phyloP scores from a whole-genome alignment of 2,888 invertebrate species.

The Agrotis segetum region DNA sequence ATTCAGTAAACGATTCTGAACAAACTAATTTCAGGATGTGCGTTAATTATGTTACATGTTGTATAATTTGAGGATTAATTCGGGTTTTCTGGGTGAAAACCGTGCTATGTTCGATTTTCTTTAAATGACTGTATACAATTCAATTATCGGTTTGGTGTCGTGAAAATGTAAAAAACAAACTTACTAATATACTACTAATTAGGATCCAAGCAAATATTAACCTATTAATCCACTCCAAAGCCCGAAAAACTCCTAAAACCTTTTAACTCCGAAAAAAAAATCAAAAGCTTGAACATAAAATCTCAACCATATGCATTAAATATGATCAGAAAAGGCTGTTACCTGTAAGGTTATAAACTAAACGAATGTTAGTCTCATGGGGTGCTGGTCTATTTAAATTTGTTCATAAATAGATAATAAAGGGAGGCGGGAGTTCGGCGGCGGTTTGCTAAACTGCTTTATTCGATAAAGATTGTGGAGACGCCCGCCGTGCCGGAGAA shows the following conservation, averaged over 20 bases:
- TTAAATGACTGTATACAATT: no score
- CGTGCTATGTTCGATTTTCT: no score
- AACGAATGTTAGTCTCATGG: conserved; percentile 68
- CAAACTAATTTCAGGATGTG: no score
- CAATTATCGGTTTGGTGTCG: no score
- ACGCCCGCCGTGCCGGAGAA: conserved; percentile 64
- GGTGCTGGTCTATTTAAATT: conserved; percentile 79
- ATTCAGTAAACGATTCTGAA: no score
- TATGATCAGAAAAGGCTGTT: conserved; percentile 60
- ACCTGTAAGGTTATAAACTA: conserved; percentile 68
- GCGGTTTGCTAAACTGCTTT: conserved; percentile 84
- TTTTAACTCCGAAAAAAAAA: background rate
- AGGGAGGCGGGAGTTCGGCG: conserved; percentile 76
- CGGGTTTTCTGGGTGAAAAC: no score
- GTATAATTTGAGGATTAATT: no score
- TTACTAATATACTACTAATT: no score
- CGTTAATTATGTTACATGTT: no score
- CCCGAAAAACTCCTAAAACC: background rate
- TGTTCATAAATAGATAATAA: conserved; percentile 86
- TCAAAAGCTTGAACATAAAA: conserved; percentile 34
- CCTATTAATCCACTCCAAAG: no score
- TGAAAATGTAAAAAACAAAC: no score
- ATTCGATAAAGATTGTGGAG: conserved; percentile 86
- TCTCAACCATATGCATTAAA: conserved; percentile 59
- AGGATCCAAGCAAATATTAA: no score